These are phyloP conservation scores for Ligdia adustata DNA, from an alignment of 2,888 invertebrate species.

Conservation along the genomic window DNA sequence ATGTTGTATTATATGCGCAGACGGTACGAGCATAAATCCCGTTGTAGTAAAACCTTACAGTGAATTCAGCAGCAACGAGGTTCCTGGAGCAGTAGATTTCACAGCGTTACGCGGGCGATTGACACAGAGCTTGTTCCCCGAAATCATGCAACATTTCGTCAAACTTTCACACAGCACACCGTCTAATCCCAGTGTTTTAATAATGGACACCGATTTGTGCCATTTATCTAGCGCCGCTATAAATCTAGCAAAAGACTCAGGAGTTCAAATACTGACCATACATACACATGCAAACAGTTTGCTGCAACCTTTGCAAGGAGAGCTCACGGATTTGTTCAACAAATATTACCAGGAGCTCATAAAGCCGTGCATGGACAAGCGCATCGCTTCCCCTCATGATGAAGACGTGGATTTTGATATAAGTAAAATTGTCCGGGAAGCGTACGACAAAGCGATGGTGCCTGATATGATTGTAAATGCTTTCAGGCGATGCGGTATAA, in stretches of 20 bases:
- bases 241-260: slow-evolving; percentile 3
- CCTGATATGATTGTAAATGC: slow-evolving; percentile 6
- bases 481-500: slow-evolving; percentile 14
- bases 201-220: slow-evolving; percentile 10
- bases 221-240: slow-evolving; percentile 14
- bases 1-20: slow-evolving; percentile 11
- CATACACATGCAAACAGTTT: slow-evolving; percentile 3
- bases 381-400: background rate
- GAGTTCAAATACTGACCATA: slow-evolving; percentile 5
- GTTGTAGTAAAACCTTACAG: slow-evolving; percentile 1
- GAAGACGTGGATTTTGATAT: too few relatives aligned
- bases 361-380: background rate
- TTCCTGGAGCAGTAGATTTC: background rate
- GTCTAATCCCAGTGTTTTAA: slow-evolving; percentile 13
- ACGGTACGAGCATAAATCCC: slow-evolving; percentile 9
- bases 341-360: background rate
- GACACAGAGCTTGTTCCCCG: background rate
- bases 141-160: slow-evolving; percentile 15
- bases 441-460: slow-evolving; percentile 5
- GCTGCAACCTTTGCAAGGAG: slow-evolving; percentile 8
- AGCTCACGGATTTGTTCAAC: slow-evolving; percentile 1
- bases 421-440: background rate
- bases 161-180: slow-evolving; percentile 4
- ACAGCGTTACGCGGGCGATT: slow-evolving; percentile 1
- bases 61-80: background rate